Evolutionary conservation across 2,888 invertebrate genomes (phyloP), one percentile per base, ranked within the genome.

Genomic region (Diachrysia chrysitis): DNA sequence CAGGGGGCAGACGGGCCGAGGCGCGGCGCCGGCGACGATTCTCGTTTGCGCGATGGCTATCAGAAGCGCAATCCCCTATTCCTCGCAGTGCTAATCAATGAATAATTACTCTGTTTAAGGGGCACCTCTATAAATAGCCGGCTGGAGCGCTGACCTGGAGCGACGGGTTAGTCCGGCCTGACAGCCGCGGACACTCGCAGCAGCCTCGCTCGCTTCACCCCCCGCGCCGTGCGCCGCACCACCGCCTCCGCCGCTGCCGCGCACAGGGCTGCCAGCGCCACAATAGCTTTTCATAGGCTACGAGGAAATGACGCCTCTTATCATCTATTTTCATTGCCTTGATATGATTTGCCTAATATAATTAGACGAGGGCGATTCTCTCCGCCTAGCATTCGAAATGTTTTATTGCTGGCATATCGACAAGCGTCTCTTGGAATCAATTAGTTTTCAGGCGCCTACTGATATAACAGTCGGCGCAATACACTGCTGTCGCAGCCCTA

Each of bases 41-140:
- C 94, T 93, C 88, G 94, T 94, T 93, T 93, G 91, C 88, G 91
- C 94, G 94, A 94, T 94, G 90, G 91, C 93, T 94, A 95, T 95
- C 95, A 93, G 92, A 91, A 93, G 93, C 93, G 94, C 94, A 94
- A 95, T 94, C 93, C 94, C 90, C 93, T 94, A 95, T 94, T 95
- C 94, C 94, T 93, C 91, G 94, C 93, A 93, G 94, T 93, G 93
- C 95, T 95, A 95, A 95, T 95, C 95, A 95, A 95, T 95, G 95
- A 95, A 95, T 95, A 95, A 95, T 95, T 95, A 95, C 94, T 95
- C 95, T 95, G 95, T 95, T 95, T 95, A 95, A 95, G 95, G 95
- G 93, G 93, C 93, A 94, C 92, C 92, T 95, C 95, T 95, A 95
- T 95, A 95, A 95, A 95, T 95, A 95, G 94, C 93, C 88, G 89